Conservation (phyloP, 2,113 vertebrate genomes). For the Pipra filicauda region DNA sequence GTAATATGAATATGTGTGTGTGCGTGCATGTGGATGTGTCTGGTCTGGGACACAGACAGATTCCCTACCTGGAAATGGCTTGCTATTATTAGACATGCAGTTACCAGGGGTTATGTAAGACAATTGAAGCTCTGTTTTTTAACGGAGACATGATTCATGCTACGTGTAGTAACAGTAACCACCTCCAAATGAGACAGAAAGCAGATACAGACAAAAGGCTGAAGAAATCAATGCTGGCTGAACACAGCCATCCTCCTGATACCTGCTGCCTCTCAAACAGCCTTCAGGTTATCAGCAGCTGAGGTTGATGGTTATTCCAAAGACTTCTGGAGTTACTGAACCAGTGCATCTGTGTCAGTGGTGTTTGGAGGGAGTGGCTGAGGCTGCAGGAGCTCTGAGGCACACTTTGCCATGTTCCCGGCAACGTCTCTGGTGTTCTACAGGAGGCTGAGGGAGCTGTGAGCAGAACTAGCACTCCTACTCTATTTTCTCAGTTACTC, state of each 20-base stretch:
- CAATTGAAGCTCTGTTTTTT: slow-evolving; percentile 81
- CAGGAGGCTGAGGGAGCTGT: slow-evolving; percentile 15
- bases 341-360: not conserved
- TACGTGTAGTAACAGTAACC: slow-evolving; percentile 81
- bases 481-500: slow-evolving; percentile 50
- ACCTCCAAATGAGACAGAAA: slow-evolving; percentile 78
- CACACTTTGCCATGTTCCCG: not conserved
- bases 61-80: slow-evolving; percentile 80
- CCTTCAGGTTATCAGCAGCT: slow-evolving; percentile 55
- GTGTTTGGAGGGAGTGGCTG: not conserved
- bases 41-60: slow-evolving; percentile 68
- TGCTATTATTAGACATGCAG: slow-evolving; percentile 78
- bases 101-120: slow-evolving; percentile 79
- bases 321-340: slow-evolving; percentile 30
- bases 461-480: slow-evolving; percentile 35
- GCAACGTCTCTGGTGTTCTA: not conserved
- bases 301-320: slow-evolving; percentile 58
- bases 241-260: slow-evolving; percentile 65
- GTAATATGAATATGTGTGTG: not conserved
- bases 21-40: not conserved
- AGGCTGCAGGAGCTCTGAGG: not conserved
- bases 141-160: slow-evolving; percentile 80
- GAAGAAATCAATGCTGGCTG: slow-evolving; percentile 76
- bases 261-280: slow-evolving; percentile 64
- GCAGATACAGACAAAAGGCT: slow-evolving; percentile 77